Evolutionary conservation across 2,888 invertebrate genomes (phyloP), one percentile per base, ranked within the genome.

Genomic region (Cistogaster globosa): DNA sequence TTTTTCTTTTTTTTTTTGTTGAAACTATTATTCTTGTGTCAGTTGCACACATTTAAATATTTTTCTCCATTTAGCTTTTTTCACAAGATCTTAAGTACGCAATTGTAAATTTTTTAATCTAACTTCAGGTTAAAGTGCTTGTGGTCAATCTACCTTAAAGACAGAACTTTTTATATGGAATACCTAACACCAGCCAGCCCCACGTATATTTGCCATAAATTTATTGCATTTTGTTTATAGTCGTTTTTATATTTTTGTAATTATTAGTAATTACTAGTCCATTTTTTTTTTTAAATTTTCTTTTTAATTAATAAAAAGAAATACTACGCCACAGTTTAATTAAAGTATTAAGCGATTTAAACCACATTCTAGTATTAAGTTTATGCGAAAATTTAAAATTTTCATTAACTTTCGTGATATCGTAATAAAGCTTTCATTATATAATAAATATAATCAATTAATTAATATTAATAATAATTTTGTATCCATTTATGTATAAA

Each of bases 361-460:
- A 48, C 0, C 16, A 48, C 12, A 2, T 42, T 42, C 42, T 38
- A 55, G 11, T 22, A 57, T 69, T 57, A 42, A 58, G 26, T 75
- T 75, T 68, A 69, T 62, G 38, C 18, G 51, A 62, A 62, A 60
- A 75, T 63, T 68, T 20, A 0, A 57, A 76, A 76, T 75, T 53
- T 65, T 77, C 67, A 36, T 55, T 18, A 53, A 60, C 42, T 26
- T 48, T 20, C 58, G 83, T 83, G 83, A 83, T 83, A 83, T 65
- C 51, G 9, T 76, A 32, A 20, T 38, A 76, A 77, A 77, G 77
- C 77, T 83, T 83, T 83, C 67, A 45, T 67, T 45, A 63, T 65
- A 65, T 18, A 11, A 51, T 26, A 42, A 12, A 12, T 42, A 51
- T 51, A 68, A 36, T 26, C n/a, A 67, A 51, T 48, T 38, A 45